Evolutionary conservation across 2,797 vertebrate genomes (phyloP).

Genomic region (Anniella stebbinsi): DNA sequence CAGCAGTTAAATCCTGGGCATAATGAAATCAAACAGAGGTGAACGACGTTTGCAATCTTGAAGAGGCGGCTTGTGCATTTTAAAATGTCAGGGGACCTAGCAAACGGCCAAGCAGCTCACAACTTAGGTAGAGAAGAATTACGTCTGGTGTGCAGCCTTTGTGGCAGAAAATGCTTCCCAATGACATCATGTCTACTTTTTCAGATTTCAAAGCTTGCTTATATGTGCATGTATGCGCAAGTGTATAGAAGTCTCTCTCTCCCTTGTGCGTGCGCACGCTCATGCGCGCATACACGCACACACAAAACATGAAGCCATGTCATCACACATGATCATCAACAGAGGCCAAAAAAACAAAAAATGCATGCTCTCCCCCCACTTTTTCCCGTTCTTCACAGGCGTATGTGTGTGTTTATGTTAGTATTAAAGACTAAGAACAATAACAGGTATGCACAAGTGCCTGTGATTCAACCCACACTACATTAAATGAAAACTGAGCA

Average conservation of each 20-base stretch:
- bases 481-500: not conserved
- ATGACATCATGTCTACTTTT: fast-evolving
- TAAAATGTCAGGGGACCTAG: slow-evolving; percentile 28
- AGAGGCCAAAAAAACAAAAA: not conserved
- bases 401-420: not conserved
- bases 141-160: not conserved
- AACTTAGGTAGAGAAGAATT: not conserved
- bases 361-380: too few relatives aligned
- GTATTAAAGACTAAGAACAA: not conserved
- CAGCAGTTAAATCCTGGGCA: slow-evolving; percentile 46
- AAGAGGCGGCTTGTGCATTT: not conserved
- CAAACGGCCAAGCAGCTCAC: not conserved
- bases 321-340: not conserved
- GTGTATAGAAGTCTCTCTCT: not conserved
- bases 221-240: too few relatives aligned
- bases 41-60: slow-evolving; percentile 18
- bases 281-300: too few relatives aligned
- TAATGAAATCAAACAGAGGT: slow-evolving; percentile 45
- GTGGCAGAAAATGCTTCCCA: not conserved
- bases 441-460: not conserved
- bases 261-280: not conserved
- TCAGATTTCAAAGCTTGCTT: not conserved
- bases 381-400: not conserved
- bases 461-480: not conserved
- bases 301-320: not conserved